Conservation (phyloP, 2,113 vertebrate species). For the Marmota flaviventris region DNA sequence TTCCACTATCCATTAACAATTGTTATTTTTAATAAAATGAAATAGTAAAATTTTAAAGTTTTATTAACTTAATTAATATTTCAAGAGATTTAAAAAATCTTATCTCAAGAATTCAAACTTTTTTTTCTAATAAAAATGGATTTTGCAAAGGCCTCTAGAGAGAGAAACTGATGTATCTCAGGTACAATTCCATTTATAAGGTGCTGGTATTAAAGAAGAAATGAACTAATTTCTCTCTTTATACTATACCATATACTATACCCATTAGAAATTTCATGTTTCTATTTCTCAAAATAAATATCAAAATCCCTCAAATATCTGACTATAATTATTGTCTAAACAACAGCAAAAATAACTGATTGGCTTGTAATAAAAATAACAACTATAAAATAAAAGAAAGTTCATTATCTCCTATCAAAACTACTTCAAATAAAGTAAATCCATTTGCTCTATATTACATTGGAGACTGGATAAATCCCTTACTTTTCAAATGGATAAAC, state of each 20-base stretch:
- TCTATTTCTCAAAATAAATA: background rate
- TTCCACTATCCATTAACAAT: background rate
- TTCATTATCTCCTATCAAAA: background rate
- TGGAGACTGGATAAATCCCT: background rate
- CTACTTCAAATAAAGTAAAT: background rate
- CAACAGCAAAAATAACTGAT: background rate
- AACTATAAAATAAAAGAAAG: background rate
- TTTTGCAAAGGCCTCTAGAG: background rate
- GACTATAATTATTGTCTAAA: background rate
- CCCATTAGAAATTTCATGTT: background rate
- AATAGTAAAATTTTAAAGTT: background rate
- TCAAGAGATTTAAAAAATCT: background rate
- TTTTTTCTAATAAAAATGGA: slow-evolving; percentile 13
- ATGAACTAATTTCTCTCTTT: background rate
- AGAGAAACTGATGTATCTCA: background rate
- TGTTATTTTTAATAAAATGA: background rate
- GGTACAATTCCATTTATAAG: background rate
- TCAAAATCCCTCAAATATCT: background rate
- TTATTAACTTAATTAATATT: slow-evolving; percentile 6
- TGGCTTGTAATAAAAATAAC: background rate
- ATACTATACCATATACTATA: background rate
- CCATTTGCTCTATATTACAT: background rate
- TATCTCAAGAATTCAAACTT: background rate
- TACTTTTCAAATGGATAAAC: background rate
- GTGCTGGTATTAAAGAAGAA: background rate